Percentiles rank a stretch among this genome's conserved stretches.
phyloP scores from a whole-genome alignment of 2,888 invertebrate species.

The Agrenia bidenticulata region DNA sequence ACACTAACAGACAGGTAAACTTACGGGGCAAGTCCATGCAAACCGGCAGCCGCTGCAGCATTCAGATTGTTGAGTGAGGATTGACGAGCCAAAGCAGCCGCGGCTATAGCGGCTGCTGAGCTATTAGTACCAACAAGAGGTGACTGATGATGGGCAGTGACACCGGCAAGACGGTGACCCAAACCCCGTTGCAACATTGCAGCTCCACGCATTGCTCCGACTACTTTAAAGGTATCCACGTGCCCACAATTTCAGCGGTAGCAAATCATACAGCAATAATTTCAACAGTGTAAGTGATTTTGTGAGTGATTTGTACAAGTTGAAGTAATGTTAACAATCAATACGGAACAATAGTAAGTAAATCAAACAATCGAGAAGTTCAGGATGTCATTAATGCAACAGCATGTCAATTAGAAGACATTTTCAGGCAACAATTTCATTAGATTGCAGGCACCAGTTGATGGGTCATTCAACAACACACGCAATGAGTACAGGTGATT shows the following conservation, averaged over 20 bases:
- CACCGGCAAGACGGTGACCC: conserved; percentile 51
- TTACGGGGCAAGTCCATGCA: conserved; percentile 53
- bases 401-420: too few species aligned
- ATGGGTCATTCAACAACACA: too few species aligned
- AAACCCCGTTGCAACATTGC: conserved; percentile 76
- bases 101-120: conserved; percentile 73
- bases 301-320: neutral
- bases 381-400: too few species aligned
- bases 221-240: conserved; percentile 57
- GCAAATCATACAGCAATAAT: neutral
- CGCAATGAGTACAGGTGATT: too few species aligned
- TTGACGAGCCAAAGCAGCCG: conserved; percentile 66
- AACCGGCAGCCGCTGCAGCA: conserved; percentile 50
- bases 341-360: too few species aligned
- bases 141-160: conserved; percentile 49
- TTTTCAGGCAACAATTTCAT: neutral
- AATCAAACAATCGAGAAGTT: too few species aligned
- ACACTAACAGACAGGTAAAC: conserved; percentile 35
- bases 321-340: too few species aligned
- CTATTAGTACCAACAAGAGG: conserved; percentile 59
- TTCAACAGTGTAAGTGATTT: neutral
- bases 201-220: conserved; percentile 78
- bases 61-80: conserved; percentile 68
- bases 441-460: neutral
- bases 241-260: neutral